Percentiles rank a stretch among this genome's conserved stretches.
These are phyloP conservation scores for Halesus radiatus DNA, from an alignment of 1,140 invertebrate species.

Conservation along the genomic window DNA sequence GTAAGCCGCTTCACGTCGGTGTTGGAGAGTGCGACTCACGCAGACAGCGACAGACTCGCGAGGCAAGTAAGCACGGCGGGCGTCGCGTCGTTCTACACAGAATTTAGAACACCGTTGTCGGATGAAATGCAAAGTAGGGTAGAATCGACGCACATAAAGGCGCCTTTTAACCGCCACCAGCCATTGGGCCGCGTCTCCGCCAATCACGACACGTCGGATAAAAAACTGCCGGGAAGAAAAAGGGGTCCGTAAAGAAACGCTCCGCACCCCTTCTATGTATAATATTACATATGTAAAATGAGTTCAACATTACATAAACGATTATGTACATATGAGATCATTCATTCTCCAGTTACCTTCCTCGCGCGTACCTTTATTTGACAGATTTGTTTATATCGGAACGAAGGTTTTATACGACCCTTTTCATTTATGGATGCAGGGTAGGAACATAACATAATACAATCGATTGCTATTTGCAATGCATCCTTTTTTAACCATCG, in stretches of 20 bases:
- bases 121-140: slow-evolving; percentile 58
- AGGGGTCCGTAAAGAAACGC: slow-evolving; percentile 55
- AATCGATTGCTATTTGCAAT: slow-evolving; percentile 44
- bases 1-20: not conserved
- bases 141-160: slow-evolving; percentile 55
- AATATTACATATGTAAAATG: slow-evolving; percentile 50
- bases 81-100: not conserved
- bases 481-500: slow-evolving; percentile 50
- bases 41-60: not conserved
- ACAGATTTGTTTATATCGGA: slow-evolving; percentile 49
- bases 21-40: not conserved
- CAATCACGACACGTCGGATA: slow-evolving; percentile 45
- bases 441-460: slow-evolving; percentile 45
- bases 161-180: slow-evolving; percentile 48
- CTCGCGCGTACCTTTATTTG: slow-evolving; percentile 34
- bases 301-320: slow-evolving; percentile 9
- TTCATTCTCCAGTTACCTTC: slow-evolving; percentile 42
- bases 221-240: slow-evolving; percentile 53
- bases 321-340: slow-evolving; percentile 38
- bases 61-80: too few species aligned
- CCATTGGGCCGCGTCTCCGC: slow-evolving; percentile 52
- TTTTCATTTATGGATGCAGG: slow-evolving; percentile 36
- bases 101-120: slow-evolving; percentile 52
- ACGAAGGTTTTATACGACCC: slow-evolving; percentile 34
- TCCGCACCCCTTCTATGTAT: slow-evolving; percentile 44